Base-by-base conservation (phyloP, 2,113 vertebrate species). In the Gymnorhina tibicen region DNA sequence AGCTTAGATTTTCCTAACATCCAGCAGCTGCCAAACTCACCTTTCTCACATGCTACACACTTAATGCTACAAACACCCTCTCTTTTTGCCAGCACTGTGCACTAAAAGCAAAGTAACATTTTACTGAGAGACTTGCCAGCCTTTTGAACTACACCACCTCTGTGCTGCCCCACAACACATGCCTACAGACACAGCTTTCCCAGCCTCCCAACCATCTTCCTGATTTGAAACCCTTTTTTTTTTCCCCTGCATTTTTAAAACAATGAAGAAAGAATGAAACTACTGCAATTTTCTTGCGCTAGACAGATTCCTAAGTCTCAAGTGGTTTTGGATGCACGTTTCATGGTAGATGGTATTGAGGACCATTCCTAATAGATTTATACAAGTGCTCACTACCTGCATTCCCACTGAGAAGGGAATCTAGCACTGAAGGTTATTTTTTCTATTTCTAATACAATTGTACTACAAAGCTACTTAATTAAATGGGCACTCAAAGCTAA, bases 401-500 rank as follows among this genome's bases (percentile, higher is more conserved):
- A 32, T 82, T 81, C 82, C 83, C 78, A 77, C 58, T 78, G 83
- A 87, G 83, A 91, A 96, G 24, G 27, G 21, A 91, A 87, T 60
- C 85, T 6, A 76, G n/a, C 58, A 73, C 35, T 64, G 78, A 81
- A 84, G 33, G 53, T 50, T 87, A 46, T 39, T 93, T 87, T 85
- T 82, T 16, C 74, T 87, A 63, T 56, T 87, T 86, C 67, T 85
- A 83, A 75, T 59, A 83, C 85, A 76, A 91, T 41, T 82, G 80
- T n/a, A 79, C 46, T 89, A 64, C 37, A 77, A 94, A 76, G 41
- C 49, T 58, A 41, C 41, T 72, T 91, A 95, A 95, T 94, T 95
- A 91, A 92, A 95, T 95, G 93, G 75, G 82, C 89, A 80, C 35
- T 93, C 85, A 96, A 90, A 76, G 32, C 18, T 94, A 66, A 87